These are phyloP conservation scores for Agrochola macilenta DNA, from an alignment of 2,888 invertebrate species.

Conservation along the genomic window DNA sequence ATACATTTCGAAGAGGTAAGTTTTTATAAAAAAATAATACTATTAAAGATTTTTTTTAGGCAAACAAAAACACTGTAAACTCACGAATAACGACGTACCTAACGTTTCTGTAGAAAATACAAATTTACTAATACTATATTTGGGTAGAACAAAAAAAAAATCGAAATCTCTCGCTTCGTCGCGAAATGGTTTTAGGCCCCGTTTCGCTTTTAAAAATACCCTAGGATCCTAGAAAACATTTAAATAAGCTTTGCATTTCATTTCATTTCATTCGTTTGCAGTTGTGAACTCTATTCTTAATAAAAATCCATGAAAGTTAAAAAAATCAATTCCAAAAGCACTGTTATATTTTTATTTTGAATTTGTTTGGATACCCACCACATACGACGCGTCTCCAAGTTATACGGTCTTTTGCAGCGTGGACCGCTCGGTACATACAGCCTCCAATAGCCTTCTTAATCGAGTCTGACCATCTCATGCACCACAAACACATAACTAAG, in stretches of 20 bases:
- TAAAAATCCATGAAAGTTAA: no score
- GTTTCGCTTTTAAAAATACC: not conserved
- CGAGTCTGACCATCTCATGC: not conserved
- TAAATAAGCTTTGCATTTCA: no score
- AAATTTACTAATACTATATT: not conserved
- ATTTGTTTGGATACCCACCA: no score
- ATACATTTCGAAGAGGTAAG: slow-evolving; percentile 58
- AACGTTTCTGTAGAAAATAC: not conserved
- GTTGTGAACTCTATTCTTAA: no score
- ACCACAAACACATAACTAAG: not conserved
- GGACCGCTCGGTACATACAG: not conserved
- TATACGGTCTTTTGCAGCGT: slow-evolving; percentile 29
- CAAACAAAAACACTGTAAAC: not conserved
- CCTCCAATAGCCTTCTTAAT: not conserved
- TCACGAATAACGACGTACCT: not conserved
- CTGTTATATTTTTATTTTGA: no score
- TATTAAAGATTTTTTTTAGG: not conserved
- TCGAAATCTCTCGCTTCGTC: not conserved
- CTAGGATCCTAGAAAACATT: no score
- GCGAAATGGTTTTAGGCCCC: not conserved
- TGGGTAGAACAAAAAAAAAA: not conserved
- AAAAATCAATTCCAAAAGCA: no score
- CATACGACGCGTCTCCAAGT: no score
- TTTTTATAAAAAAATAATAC: not conserved
- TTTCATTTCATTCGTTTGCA: no score